These are phyloP conservation scores for Alouatta palliata DNA, from an alignment of 2,113 vertebrate genomes.

Conservation along the genomic window DNA sequence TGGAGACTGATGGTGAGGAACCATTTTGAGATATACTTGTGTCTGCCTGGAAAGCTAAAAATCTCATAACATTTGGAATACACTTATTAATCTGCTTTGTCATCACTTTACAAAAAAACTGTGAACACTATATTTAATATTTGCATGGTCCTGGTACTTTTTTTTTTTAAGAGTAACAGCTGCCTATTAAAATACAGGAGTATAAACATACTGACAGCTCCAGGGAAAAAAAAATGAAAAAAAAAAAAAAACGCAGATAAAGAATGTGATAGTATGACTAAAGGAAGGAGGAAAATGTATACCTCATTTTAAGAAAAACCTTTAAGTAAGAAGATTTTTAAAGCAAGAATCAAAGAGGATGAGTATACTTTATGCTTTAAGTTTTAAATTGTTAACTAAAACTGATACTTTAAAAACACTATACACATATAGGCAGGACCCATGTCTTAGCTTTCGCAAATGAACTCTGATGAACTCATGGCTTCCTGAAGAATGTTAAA, in stretches of 20 bases:
- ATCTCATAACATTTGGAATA: not conserved
- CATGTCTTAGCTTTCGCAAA: not conserved
- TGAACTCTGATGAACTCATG: not conserved
- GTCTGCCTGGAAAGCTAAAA: not conserved
- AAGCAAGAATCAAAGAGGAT: not conserved
- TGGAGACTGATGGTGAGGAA: not conserved
- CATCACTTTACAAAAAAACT: not conserved
- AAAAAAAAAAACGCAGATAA: not conserved
- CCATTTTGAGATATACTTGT: not conserved
- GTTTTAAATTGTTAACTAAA: not conserved
- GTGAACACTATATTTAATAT: not conserved
- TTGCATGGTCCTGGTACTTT: not conserved
- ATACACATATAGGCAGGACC: not conserved
- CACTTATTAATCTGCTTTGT: not conserved
- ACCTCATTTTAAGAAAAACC: not conserved
- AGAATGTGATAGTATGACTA: not conserved
- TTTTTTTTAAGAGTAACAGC: not conserved
- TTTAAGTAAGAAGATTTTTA: not conserved
- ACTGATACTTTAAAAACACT: not conserved
- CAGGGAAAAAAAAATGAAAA: not conserved
- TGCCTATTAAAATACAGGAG: not conserved
- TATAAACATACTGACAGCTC: not conserved
- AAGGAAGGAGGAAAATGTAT: not conserved
- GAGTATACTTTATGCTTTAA: not conserved
- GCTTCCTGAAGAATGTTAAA: not conserved